Evolutionary conservation across 2,888 invertebrate genomes (phyloP), one percentile per base, ranked within the genome.

Genomic region (Caenorhabditis angaria): DNA sequence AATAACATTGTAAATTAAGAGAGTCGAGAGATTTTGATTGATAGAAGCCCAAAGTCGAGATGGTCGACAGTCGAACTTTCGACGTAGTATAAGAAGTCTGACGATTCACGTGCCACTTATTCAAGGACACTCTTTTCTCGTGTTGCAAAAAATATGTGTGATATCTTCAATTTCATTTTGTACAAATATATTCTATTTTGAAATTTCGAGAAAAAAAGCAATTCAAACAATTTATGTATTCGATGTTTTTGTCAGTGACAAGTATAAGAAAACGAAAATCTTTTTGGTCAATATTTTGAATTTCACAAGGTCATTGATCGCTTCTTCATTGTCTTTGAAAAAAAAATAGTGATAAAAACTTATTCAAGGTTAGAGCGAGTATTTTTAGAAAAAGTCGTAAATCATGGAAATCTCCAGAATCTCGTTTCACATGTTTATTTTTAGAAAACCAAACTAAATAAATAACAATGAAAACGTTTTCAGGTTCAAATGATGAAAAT

Each of bases 11-110:
- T 2, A 41, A 41, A 41, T 14, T 2, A 2, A 14, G 41, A 41
- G 41, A 14, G 10, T 12, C 8, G 14, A 41, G 41, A 41, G 14
- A 41, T 14, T 41, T 41, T 41, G 41, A 41, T 41, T 41, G 41
- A 41, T 41, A 18, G 41, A 41, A 41, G 41, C 41, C 14, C 41
- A 41, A 41, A 41, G 41, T 41, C 41, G 18, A 41, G 18, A 41
- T 32, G 35, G 35, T 70, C 70, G 51, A 57, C 55, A 57, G 58
- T 61, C 70, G 70, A 70, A 70, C 70, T 70, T 65, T 58, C 27
- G 70, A 70, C 70, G 70, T 70, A 60, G 64, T 69, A 32, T 56
- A 29, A n/a, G n/a, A n/a, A 56, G 28, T 56, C 18, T 22, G 32
- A 12, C 29, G 10, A 41, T 41, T 41, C 41, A 41, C 41, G 41